Evolutionary conservation across 92 coral and sea anemone genomes (phyloP), one percentile per base, ranked within the genome.

Genomic region (Nematostella vectensis): DNA sequence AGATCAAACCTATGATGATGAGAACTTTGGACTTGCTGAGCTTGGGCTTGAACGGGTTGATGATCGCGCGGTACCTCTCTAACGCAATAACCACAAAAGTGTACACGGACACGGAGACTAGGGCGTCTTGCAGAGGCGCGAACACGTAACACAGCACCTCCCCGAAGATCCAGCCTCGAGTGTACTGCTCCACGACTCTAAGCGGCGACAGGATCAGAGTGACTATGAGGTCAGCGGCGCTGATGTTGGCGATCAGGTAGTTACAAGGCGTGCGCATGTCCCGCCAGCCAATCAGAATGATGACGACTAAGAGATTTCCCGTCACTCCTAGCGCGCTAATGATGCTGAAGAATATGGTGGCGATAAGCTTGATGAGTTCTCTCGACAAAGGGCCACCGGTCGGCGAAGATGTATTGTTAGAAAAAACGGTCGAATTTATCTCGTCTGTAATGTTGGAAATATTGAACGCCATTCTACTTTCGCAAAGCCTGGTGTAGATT

Each of bases 131-230:
- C 1, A 83, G 27, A 4, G 94, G 73, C 12, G 77, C 84, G 11
- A 83, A 25, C 11, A 65, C 53, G 15, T 79, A 75, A 19, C 94
- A 83, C 0, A 81, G 75, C 50, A 81, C 76, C 36, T 79, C 27
- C 13, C 94, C 94, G 9, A 83, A 71, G 1, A 79, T 76, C 94
- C 94, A 83, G 8, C 87, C 94, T 2, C 61, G 68, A 8, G 47
- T 26, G 13, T 63, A 47, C 50, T 61, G 58, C 39, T 79, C 83
- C 11, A 79, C 61, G 24, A 83, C 61, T 4, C 87, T 63, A 23
- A 83, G 29, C 3, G 94, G 94, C 0, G 82, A 59, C 22, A 75
- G 20, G 1, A 83, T 29, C 8, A 70, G 45, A 2, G 76, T 67
- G 1, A 83, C 87, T 6, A 76, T 47, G 11, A 83, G 62, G 53